phyloP scores from a whole-genome alignment of 2,888 invertebrate genomes.

The Pristionchus exspectatus region DNA sequence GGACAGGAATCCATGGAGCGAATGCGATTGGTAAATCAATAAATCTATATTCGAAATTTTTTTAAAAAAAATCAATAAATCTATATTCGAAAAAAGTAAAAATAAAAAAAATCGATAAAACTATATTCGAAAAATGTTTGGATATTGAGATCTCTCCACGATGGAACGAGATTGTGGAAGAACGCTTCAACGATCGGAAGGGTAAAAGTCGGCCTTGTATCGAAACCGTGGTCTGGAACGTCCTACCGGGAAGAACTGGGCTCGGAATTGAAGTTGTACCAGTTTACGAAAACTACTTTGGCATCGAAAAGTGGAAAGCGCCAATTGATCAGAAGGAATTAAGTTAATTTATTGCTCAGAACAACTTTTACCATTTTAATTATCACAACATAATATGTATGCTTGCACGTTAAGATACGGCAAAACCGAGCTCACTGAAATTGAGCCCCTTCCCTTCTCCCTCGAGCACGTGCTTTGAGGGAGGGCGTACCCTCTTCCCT shows the following conservation, averaged over 20 bases:
- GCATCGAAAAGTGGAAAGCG: neutral
- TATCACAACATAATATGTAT: neutral
- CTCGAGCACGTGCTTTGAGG: too few relatives aligned
- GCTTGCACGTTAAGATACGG: too few relatives aligned
- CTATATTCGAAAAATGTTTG: neutral
- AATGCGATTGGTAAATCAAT: neutral
- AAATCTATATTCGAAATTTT: neutral
- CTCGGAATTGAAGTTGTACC: neutral
- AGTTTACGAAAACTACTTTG: neutral
- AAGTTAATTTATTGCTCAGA: neutral
- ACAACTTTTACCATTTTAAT: neutral
- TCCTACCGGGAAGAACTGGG: neutral
- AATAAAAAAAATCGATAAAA: too few relatives aligned
- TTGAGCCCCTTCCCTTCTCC: too few relatives aligned
- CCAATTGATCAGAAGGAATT: neutral
- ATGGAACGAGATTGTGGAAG: neutral
- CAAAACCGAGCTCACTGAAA: too few relatives aligned
- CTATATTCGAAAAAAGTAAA: too few relatives aligned
- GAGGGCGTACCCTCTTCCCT: too few relatives aligned
- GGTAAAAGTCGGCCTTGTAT: too few relatives aligned
- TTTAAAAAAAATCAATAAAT: neutral
- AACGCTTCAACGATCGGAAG: neutral
- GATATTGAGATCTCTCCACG: neutral
- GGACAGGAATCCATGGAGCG: neutral
- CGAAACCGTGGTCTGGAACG: too few relatives aligned